These are phyloP conservation scores for Agrypnus murinus DNA, from an alignment of 2,888 invertebrate genomes.

Conservation along the genomic window DNA sequence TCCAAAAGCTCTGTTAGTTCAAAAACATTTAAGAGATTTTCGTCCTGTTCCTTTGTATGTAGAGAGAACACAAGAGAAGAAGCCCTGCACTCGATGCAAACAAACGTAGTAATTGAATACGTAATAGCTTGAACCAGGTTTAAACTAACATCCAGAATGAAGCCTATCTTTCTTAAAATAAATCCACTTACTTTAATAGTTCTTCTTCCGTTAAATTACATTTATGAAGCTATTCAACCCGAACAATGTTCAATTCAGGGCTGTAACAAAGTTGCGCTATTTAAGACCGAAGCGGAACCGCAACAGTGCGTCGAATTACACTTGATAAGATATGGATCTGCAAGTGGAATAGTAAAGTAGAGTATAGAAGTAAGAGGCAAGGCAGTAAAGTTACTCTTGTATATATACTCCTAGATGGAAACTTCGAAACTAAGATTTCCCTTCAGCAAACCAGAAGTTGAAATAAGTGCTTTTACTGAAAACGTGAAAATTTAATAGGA, in stretches of 20 bases:
- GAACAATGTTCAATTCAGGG: conserved; percentile 46
- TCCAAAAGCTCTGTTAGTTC: too few species aligned
- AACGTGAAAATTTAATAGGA: too few species aligned
- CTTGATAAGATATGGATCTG: conserved; percentile 47
- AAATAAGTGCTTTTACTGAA: too few species aligned
- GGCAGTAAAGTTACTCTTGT: conserved; percentile 29
- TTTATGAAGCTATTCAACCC: conserved; percentile 44
- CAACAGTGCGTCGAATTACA: conserved; percentile 46
- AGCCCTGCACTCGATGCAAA: too few species aligned
- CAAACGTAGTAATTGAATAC: too few species aligned
- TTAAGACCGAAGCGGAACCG: conserved; percentile 42
- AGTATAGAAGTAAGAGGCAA: too few species aligned
- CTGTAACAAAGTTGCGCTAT: conserved; percentile 48
- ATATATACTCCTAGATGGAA: too few species aligned
- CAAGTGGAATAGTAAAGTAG: conserved; percentile 35
- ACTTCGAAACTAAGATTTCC: conserved; percentile 24
- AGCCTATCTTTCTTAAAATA: conserved; percentile 17
- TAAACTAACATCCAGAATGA: not conserved
- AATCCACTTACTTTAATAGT: conserved; percentile 46
- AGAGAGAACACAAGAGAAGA: too few species aligned
- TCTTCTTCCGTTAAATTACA: conserved; percentile 46
- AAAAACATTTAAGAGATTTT: too few species aligned
- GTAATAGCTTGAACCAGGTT: too few species aligned
- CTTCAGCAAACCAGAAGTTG: too few species aligned
- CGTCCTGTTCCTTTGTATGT: too few species aligned